Conservation (phyloP, 2,888 invertebrate genomes). For the Ametastegia equiseti region DNA sequence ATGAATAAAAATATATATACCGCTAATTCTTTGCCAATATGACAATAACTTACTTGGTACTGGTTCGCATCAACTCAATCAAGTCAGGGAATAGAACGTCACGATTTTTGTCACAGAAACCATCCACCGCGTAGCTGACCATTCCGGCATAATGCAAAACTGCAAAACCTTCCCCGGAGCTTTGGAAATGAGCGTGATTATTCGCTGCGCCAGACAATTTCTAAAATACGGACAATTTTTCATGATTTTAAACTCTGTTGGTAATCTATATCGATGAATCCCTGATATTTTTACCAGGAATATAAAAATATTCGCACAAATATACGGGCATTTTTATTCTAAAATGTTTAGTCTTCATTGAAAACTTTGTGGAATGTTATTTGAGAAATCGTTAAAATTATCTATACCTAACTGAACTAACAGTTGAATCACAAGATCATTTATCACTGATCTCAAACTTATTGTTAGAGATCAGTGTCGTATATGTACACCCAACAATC, state of each 20-base stretch:
- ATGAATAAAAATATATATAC: neutral
- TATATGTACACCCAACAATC: neutral
- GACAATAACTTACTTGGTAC: conserved; percentile 78
- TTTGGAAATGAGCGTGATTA: conserved; percentile 80
- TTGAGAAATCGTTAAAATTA: too few species aligned
- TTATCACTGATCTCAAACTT: too few species aligned
- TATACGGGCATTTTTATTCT: too few species aligned
- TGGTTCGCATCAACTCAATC: conserved; percentile 82
- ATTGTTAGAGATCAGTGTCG: neutral
- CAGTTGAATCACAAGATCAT: too few species aligned
- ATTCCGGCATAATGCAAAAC: conserved; percentile 85
- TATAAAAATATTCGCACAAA: neutral
- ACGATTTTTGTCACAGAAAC: conserved; percentile 84
- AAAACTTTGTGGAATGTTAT: too few species aligned
- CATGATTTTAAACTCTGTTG: neutral
- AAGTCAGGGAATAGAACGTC: conserved; percentile 83
- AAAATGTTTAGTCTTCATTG: too few species aligned
- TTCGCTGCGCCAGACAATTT: conserved; percentile 78
- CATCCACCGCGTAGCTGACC: conserved; percentile 81
- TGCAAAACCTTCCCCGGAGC: conserved; percentile 78
- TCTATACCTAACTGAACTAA: too few species aligned
- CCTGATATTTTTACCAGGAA: neutral
- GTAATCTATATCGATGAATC: conserved; percentile 29
- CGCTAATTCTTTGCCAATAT: too few species aligned
- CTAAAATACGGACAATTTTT: conserved; percentile 66